These are phyloP conservation scores for Aphidoletes aphidimyza DNA, from an alignment of 2,888 invertebrate species.

Conservation along the genomic window DNA sequence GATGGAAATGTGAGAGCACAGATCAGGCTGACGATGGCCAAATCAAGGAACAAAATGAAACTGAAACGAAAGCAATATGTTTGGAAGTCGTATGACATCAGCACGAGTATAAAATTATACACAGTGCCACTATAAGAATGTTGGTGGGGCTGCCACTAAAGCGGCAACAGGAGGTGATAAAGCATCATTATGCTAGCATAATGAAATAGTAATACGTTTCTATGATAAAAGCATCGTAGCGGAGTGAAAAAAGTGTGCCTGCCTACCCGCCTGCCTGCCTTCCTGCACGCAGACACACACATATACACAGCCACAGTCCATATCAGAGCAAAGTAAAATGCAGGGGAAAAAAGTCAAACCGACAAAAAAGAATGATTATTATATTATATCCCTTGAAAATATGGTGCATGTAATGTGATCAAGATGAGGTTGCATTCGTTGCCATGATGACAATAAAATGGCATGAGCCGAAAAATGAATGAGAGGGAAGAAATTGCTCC, in stretches of 20 bases:
- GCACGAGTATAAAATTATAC: not conserved
- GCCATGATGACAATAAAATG: not conserved
- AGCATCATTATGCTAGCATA: conserved; percentile 45
- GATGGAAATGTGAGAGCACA: not conserved
- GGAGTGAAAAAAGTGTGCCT: not conserved
- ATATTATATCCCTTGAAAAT: conserved; percentile 48
- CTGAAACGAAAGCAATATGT: conserved; percentile 29
- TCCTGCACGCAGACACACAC: not conserved
- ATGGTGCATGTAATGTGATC: conserved; percentile 45
- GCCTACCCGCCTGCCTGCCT: too few species aligned
- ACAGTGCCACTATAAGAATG: not conserved
- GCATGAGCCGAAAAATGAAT: not conserved
- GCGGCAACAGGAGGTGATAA: conserved; percentile 42
- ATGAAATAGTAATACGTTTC: conserved; percentile 46
- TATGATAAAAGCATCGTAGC: conserved; percentile 10
- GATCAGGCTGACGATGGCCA: not conserved
- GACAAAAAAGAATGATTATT: conserved; percentile 36
- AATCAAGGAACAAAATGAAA: conserved; percentile 23
- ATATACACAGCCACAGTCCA: not conserved
- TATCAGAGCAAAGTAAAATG: not conserved
- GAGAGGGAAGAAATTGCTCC: not conserved
- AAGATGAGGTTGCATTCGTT: conserved; percentile 36
- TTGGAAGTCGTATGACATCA: not conserved
- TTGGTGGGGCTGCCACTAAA: not conserved
- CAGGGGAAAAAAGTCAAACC: not conserved